Conservation (phyloP, 2,113 vertebrate genomes). For the Campylorhamphus procurvoides region DNA sequence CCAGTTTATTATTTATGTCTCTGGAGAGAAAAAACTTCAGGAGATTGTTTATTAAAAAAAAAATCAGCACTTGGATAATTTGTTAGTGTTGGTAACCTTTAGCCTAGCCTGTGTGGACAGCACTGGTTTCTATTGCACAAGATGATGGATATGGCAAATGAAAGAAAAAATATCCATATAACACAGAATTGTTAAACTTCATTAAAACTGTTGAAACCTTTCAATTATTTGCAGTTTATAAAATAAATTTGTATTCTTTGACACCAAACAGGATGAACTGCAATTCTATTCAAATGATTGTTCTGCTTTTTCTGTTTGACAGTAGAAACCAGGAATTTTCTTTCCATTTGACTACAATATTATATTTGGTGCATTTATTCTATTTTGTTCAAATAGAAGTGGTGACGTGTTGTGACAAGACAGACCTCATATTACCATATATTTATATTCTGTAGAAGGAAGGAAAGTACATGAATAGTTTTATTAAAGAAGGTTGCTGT, state of each 20-base stretch:
- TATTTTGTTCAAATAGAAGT: conserved; percentile 70
- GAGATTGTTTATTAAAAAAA: conserved; percentile 2
- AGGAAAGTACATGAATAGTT: conserved; percentile 44
- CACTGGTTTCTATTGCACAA: background rate
- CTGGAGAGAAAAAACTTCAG: background rate
- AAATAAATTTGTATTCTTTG: conserved; percentile 74
- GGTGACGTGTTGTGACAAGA: conserved; percentile 77
- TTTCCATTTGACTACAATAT: conserved; percentile 75
- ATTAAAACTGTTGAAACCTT: conserved; percentile 70
- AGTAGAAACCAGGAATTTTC: conserved; percentile 58
- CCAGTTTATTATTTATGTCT: background rate
- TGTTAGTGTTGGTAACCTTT: conserved; percentile 25
- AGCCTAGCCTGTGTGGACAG: conserved; percentile 21
- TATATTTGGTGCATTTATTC: conserved; percentile 74
- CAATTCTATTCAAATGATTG: conserved; percentile 68
- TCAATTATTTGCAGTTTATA: conserved; percentile 67
- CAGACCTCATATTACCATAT: conserved; percentile 72
- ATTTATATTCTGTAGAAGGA: conserved; percentile 66
- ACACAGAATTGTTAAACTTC: conserved; percentile 54
- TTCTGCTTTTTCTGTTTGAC: conserved; percentile 70
- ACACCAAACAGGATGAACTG: conserved; percentile 71
- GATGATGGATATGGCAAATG: conserved; percentile 49
- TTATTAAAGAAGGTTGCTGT: conserved; percentile 53
- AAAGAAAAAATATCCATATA: conserved; percentile 34
- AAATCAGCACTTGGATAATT: conserved; percentile 2